Evolutionary conservation across 2,797 vertebrate genomes (phyloP), one percentile per base, ranked within the genome.

Genomic region (Adrianichthys oophorus): DNA sequence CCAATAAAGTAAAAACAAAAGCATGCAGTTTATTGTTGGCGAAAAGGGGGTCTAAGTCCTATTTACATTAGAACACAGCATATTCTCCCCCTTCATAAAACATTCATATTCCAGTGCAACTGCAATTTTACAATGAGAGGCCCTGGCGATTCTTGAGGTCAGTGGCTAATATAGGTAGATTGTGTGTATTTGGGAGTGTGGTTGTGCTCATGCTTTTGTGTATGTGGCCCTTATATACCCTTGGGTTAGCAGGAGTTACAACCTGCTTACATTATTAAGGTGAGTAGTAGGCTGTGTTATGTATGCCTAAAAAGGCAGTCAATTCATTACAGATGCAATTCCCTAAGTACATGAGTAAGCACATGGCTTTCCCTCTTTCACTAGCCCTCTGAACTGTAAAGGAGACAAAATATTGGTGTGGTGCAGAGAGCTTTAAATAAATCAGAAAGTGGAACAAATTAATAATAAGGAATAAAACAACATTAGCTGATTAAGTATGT

Each of bases 401-500:
- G 79, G 83, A 84, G 85, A 88, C 84, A 79, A 84, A 90, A 88
- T 89, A 87, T 85, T 85, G 77, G 84, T 88, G 86, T 65, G 87
- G 85, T 82, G 83, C 78, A 69, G 60, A 58, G 70, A 62, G 75
- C 85, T 90, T 89, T 56, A 85, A 77, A 92, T 90, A 89, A 91
- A 91, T 91, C 89, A 89, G 79, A 86, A 84, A 86, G 56, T 41
- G 71, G 72, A 63, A 72, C 70, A 91, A 89, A 93, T 92, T 87
- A 92, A 92, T 91, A 92, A 91, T 85, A 86, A 82, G 73, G 83
- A 92, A 91, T 90, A 91, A 90, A 91, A 86, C 83, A 92, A 89
- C 91, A 93, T 92, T 93, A 92, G 91, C 90, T 92, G 91, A 93
- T 93, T 92, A 92, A 89, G 89, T 88, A 93, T 88, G 85, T 90